Evolutionary conservation across 1,140 invertebrate genomes (phyloP), one percentile per base, ranked within the genome.

Genomic region (Heliothis virescens): DNA sequence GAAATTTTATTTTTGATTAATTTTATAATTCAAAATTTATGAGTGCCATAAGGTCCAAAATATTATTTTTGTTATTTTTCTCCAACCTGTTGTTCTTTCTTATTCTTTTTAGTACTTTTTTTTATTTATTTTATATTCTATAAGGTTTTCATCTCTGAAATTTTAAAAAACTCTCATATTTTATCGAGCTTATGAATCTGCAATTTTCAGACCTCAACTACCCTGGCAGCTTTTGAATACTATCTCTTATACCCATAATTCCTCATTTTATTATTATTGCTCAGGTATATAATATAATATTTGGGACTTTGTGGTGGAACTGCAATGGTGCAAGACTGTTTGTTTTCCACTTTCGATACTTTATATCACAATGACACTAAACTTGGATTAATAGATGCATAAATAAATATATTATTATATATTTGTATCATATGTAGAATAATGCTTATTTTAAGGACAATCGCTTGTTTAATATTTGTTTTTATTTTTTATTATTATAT

Each of bases 1-100:
- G 11, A 29, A 60, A 60, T 59, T 59, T 59, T 59, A 60, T 60
- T 60, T 60, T 29, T 13, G 13, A 60, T 60, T 60, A 60, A 60
- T 60, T 60, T 60, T 60, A 60, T 60, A 3, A 60, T 26, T 60
- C 57, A 2, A 59, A 59, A 29, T 60, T 60, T 29, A 13, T 60
- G 29, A 13, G 26, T 60, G 57, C 26, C 57, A 26, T 60, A 29
- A 60, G 57, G 21, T 60, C 57, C 18, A 60, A 60, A 21, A 57
- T 57, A 21, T 10, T 16, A 18, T 57, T 18, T 10, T 4, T 4
- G 10, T 16, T 55, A 7, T 16, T 55, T 1, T 55, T 7, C 15
- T 41, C 5, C 4, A 9, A 26, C 26, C 11, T 11, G 9, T 11
- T 21, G 18, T 21, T 59, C 10, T 10, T 59, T 59, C 21, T 12